Base-by-base conservation (phyloP, 64 coral and sea anemone genomes). In the Dendrophyllia cribrosa region DNA sequence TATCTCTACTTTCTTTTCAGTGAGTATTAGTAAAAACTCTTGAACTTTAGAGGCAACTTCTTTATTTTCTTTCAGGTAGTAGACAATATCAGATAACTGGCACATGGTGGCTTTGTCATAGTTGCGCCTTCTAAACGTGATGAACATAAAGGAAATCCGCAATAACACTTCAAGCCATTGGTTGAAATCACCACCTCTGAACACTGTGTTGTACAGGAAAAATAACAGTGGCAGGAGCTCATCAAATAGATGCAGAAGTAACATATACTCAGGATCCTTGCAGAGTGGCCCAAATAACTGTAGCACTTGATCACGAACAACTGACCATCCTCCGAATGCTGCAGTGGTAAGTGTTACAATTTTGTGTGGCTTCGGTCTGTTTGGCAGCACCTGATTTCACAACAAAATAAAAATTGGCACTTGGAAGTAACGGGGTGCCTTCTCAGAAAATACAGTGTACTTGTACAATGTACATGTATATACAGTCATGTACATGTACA, bases 1-100 rank as follows among this genome's bases (percentile, higher is more conserved):
- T n/a, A 90, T 94, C 76, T 94, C 93, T 11, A 94, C 78, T 89
- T 94, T 89, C 80, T 94, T 94, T 55, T 94, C 93, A 45, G 85
- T 88, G 6, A 93, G 25, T 43, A 74, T 70, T 56, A 58, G 51
- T 9, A 88, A 34, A 45, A 50, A 59, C 46, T 67, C 63, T 26
- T 79, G 74, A 6, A 70, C 16, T 48, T 44, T 23, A 51, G 68
- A 45, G 13, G 46, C 66, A 5, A 88, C 43, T 17, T 74, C 63
- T 66, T 53, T 19, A 49, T 66, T 74, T 19, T 73, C 15, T 60
- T 59, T 82, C 23, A 88, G 56, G 77, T 94, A 75, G 20, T 81
- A 66, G 58, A 93, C n/a, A 9, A 94, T 51, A 44, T 94, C 70
- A 13, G 66, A 83, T 5, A 89, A 10, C 17, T 94, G 86, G 20